A percentile compares a stretch with the other conserved stretches of the same genome.
phyloP scores from a whole-genome alignment of 2,113 vertebrate genomes.

The Chascanopsetta lugubris region DNA sequence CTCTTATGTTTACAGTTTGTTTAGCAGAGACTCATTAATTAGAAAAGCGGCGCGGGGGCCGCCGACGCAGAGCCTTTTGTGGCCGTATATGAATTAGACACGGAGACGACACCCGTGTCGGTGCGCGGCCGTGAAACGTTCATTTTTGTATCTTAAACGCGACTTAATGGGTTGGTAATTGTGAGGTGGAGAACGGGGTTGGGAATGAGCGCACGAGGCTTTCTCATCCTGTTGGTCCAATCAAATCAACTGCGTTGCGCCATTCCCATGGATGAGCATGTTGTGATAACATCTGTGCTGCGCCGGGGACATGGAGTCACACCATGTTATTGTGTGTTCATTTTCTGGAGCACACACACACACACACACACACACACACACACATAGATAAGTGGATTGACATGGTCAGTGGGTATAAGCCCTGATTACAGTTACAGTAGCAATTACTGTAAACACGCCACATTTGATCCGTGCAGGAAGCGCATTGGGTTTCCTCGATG shows the following conservation, averaged over 20 bases:
- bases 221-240: slow-evolving; percentile 33
- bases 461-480: slow-evolving; percentile 25
- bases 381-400: slow-evolving; percentile 65
- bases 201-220: slow-evolving; percentile 3
- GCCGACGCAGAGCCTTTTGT: slow-evolving; percentile 8
- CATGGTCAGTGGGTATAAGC: slow-evolving; percentile 29
- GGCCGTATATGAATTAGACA: slow-evolving; percentile 37
- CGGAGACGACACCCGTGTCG: slow-evolving; percentile 18
- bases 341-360: slow-evolving; percentile 60
- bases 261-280: slow-evolving; percentile 54
- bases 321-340: slow-evolving; percentile 41
- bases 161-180: slow-evolving; percentile 21
- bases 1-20: slow-evolving; percentile 69
- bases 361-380: too few species aligned
- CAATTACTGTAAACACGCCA: slow-evolving; percentile 50
- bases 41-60: slow-evolving; percentile 32
- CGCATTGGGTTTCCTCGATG: slow-evolving; percentile 7
- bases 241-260: slow-evolving; percentile 38
- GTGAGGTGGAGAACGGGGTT: slow-evolving; percentile 2
- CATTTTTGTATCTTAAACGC: slow-evolving; percentile 10
- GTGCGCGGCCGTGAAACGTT: not conserved
- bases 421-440: slow-evolving; percentile 61
- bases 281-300: slow-evolving; percentile 57
- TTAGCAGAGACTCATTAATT: slow-evolving; percentile 53
- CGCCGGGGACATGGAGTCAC: slow-evolving; percentile 19